These are phyloP conservation scores for Venturia canescens DNA, from an alignment of 1,140 invertebrate genomes.

Conservation along the genomic window DNA sequence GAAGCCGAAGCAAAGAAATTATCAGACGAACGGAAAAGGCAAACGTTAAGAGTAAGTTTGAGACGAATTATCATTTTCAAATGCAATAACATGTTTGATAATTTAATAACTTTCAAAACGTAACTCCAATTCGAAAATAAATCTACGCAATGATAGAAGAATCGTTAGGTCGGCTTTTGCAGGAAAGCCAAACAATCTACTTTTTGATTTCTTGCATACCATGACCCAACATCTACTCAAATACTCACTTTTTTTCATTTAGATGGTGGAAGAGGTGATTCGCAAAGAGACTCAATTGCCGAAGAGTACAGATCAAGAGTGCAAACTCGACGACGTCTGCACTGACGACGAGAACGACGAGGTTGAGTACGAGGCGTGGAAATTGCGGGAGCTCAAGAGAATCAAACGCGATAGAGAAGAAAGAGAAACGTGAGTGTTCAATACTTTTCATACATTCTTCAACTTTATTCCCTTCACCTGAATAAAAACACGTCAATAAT, in stretches of 20 bases:
- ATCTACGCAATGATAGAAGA: too few relatives aligned
- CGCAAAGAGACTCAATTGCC: conserved; percentile 81
- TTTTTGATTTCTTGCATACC: too few relatives aligned
- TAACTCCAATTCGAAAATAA: too few relatives aligned
- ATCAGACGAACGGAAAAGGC: conserved; percentile 82
- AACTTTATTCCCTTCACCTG: not conserved
- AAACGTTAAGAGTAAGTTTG: conserved; percentile 86
- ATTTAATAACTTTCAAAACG: too few relatives aligned
- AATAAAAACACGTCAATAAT: too few relatives aligned
- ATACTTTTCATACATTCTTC: conserved; percentile 49
- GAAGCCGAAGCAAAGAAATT: conserved; percentile 81
- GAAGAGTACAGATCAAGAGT: conserved; percentile 79
- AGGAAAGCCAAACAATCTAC: too few relatives aligned
- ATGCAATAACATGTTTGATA: too few relatives aligned
- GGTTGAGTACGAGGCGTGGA: conserved; percentile 98
- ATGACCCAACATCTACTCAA: too few relatives aligned
- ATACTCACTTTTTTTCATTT: conserved; percentile 39
- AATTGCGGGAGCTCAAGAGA: conserved; percentile 95
- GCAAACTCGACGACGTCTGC: conserved; percentile 90
- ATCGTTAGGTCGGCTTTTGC: too few relatives aligned
- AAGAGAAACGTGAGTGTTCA: conserved; percentile 89
- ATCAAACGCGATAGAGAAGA: conserved; percentile 98
- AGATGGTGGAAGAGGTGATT: conserved; percentile 93
- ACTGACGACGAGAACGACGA: conserved; percentile 99
- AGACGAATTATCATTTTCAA: too few relatives aligned